phyloP scores from a whole-genome alignment of 1,140 invertebrate genomes.

The Ostrea edulis region DNA sequence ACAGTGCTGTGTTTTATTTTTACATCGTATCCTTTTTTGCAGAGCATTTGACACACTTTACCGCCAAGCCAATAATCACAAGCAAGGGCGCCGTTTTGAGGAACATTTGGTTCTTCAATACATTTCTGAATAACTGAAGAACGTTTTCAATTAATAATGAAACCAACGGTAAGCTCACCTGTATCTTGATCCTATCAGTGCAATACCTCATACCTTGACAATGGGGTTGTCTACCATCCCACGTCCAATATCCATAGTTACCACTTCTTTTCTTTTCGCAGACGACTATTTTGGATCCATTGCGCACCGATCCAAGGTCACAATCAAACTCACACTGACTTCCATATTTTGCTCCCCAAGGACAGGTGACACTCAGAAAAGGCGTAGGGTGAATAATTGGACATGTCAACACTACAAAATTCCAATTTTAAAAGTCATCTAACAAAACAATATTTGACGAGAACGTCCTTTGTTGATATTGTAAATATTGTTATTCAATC shows the following conservation, averaged over 20 bases:
- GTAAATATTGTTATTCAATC: neutral
- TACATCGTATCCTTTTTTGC: conserved; percentile 49
- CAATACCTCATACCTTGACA: conserved; percentile 31
- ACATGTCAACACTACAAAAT: conserved; percentile 38
- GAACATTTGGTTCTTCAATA: neutral
- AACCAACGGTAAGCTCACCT: too few species aligned
- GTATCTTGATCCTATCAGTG: neutral
- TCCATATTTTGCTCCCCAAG: conserved; percentile 35
- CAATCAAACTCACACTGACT: conserved; percentile 40
- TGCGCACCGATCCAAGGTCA: conserved; percentile 7
- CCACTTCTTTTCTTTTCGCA: conserved; percentile 20
- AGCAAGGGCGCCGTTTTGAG: conserved; percentile 51
- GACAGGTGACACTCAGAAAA: conserved; percentile 18
- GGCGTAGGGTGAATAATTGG: neutral
- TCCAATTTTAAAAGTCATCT: too few species aligned
- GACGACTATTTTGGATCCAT: neutral
- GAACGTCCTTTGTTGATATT: neutral
- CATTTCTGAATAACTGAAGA: conserved; percentile 41
- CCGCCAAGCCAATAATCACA: conserved; percentile 57
- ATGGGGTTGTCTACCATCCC: conserved; percentile 21
- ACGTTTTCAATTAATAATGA: too few species aligned
- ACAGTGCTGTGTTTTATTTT: neutral
- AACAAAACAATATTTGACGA: neutral
- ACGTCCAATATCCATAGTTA: conserved; percentile 42
- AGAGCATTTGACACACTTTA: conserved; percentile 52